phyloP scores from a whole-genome alignment of 2,113 vertebrate species.

The Carollia perspicillata region DNA sequence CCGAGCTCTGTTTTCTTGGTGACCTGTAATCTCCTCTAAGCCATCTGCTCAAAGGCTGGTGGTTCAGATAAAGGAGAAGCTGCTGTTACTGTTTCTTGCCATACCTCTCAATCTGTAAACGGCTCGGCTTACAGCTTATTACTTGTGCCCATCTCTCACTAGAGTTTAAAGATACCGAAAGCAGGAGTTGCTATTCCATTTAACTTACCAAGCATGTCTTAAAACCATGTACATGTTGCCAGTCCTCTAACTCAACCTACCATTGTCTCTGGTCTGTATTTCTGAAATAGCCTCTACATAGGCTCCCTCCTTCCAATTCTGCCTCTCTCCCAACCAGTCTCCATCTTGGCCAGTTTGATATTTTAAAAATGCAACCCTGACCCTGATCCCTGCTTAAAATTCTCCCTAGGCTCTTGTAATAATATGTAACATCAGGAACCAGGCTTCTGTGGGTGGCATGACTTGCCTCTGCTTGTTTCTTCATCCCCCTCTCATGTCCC shows the following conservation, averaged over 20 bases:
- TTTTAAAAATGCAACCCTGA: not conserved
- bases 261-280: not conserved
- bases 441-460: not conserved
- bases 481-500: not conserved
- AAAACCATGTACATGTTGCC: not conserved
- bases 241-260: not conserved
- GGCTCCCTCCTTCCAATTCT: not conserved
- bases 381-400: not conserved
- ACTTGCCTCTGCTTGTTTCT: not conserved
- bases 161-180: not conserved
- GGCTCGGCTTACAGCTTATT: not conserved
- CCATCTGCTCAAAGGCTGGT: not conserved
- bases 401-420: not conserved
- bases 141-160: not conserved
- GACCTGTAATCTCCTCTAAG: not conserved
- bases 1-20: not conserved
- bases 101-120: not conserved
- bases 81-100: not conserved
- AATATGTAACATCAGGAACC: not conserved
- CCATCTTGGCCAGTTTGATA: not conserved
- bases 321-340: not conserved
- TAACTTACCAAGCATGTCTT: not conserved
- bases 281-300: not conserved
- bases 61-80: not conserved
- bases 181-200: not conserved